Base-by-base conservation (phyloP, 2,888 invertebrate species). In the Epirrhoe alternata region DNA sequence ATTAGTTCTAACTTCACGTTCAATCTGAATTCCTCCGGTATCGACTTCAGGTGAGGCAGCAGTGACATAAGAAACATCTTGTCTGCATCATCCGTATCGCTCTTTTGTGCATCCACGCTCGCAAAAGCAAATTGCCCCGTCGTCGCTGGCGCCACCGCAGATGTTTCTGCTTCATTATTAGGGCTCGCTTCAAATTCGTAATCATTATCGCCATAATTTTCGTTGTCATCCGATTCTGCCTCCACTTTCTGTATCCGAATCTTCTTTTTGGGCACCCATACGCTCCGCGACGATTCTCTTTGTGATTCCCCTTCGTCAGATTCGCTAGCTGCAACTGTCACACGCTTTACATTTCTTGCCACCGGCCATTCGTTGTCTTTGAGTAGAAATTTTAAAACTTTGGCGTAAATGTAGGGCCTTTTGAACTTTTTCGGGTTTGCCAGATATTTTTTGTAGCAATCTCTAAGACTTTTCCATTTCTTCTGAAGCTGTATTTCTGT, bases 381-480 rank as follows among this genome's bases (percentile, higher is more conserved):
- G 8, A 87, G 64, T 5, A 92, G 78, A 60, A 93, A 93, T 57
- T 87, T 84, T 54, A 92, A 66, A 14, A 89, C 88, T 71, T 83
- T 89, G 10, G 72, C 71, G 72, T 92, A 92, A 16, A 92, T 75
- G 69, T 93, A 93, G 0, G 92, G 92, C 12, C 85, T 81, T 68
- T 78, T 86, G 6, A 86, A 86, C 76, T 85, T 83, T 14, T 80
- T 82, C 0, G 91, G 91, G 62, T 90, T 86, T 1, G 79, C 68
- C 33, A 87, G 59, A 76, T 88, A 91, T 67, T 92, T 92, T 67
- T 86, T 85, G 68, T 87, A 92, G 70, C 89, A 88, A 69, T 93
- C 93, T 33, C 91, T 79, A 12, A 92, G 87, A 72, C 92, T 89
- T 71, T 92, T 93, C 92, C 92, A 93, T 81, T 92, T 93, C 78